Conservation (phyloP, 2,888 invertebrate genomes). For the Schrankia costaestrigalis region DNA sequence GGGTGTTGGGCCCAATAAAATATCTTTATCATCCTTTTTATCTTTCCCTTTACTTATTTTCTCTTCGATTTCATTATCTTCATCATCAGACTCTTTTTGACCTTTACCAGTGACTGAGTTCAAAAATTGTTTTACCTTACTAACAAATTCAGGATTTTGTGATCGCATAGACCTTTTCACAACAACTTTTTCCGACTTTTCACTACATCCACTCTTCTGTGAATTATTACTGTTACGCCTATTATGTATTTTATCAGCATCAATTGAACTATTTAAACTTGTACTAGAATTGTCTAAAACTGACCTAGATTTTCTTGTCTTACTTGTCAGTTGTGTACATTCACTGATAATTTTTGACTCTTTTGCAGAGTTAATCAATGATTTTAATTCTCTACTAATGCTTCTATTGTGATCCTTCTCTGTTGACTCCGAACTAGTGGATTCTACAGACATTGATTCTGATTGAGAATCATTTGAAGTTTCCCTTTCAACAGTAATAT, state of each 20-base stretch:
- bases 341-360: slow-evolving; percentile 84
- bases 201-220: slow-evolving; percentile 61
- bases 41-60: slow-evolving; percentile 39
- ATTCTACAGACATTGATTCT: slow-evolving; percentile 29
- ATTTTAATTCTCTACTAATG: slow-evolving; percentile 81
- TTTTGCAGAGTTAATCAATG: slow-evolving; percentile 83
- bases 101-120: slow-evolving; percentile 73
- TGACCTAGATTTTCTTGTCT: slow-evolving; percentile 67
- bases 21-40: slow-evolving; percentile 26
- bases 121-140: slow-evolving; percentile 82
- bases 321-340: slow-evolving; percentile 77
- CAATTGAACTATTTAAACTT: slow-evolving; percentile 61
- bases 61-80: slow-evolving; percentile 40
- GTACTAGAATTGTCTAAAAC: slow-evolving; percentile 69
- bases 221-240: slow-evolving; percentile 61
- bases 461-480: slow-evolving; percentile 53
- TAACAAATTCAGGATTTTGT: slow-evolving; percentile 83
- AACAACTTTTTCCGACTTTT: slow-evolving; percentile 54
- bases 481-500: slow-evolving; percentile 39
- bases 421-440: slow-evolving; percentile 37
- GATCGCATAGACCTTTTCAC: slow-evolving; percentile 80
- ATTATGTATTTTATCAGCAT: slow-evolving; percentile 50
- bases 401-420: slow-evolving; percentile 67
- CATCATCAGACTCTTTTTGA: slow-evolving; percentile 54
- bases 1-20: slow-evolving; percentile 24